phyloP scores from a whole-genome alignment of 1,140 invertebrate genomes.

The Neelides sp. region DNA sequence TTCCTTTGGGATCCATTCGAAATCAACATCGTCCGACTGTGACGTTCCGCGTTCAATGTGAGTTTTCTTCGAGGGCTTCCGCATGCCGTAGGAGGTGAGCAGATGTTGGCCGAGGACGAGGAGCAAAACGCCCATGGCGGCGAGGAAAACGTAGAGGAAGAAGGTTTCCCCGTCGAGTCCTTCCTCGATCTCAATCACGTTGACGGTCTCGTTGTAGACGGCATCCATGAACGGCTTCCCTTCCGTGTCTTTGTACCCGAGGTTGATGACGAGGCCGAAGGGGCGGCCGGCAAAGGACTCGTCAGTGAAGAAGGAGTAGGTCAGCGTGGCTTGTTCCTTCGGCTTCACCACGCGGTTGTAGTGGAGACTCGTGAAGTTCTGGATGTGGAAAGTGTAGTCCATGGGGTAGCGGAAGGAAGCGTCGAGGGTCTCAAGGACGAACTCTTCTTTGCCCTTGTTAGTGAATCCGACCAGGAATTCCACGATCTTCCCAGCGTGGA shows the following conservation, averaged over 20 bases:
- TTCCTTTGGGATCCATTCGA: slow-evolving; percentile 92
- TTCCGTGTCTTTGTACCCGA: slow-evolving; percentile 81
- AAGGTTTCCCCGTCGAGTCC: slow-evolving; percentile 96
- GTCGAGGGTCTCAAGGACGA: slow-evolving; percentile 82
- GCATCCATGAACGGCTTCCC: slow-evolving; percentile 65
- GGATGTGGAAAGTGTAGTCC: slow-evolving; percentile 96
- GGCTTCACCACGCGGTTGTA: slow-evolving; percentile 82
- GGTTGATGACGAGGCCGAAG: slow-evolving; percentile 84
- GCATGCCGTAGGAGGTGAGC: slow-evolving; percentile 58
- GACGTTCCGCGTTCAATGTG: slow-evolving; percentile 43
- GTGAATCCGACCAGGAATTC: slow-evolving; percentile 92
- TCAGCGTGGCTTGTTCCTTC: slow-evolving; percentile 82
- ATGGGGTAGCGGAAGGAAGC: slow-evolving; percentile 97
- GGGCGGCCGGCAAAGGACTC: slow-evolving; percentile 90
- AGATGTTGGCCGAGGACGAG: slow-evolving; percentile 83
- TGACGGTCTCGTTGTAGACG: slow-evolving; percentile 97
- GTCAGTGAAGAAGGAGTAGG: slow-evolving; percentile 87
- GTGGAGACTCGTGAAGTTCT: slow-evolving; percentile 88
- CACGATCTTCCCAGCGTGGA: slow-evolving; percentile 80
- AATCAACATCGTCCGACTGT: slow-evolving; percentile 87
- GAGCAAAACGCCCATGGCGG: slow-evolving; percentile 71
- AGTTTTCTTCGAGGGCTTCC: slow-evolving; percentile 42
- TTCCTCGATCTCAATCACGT: slow-evolving; percentile 90
- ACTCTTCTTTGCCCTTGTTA: slow-evolving; percentile 84
- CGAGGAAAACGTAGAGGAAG: slow-evolving; percentile 90